phyloP scores from a whole-genome alignment of 1,140 invertebrate genomes.

The Drosophila trapezifrons region DNA sequence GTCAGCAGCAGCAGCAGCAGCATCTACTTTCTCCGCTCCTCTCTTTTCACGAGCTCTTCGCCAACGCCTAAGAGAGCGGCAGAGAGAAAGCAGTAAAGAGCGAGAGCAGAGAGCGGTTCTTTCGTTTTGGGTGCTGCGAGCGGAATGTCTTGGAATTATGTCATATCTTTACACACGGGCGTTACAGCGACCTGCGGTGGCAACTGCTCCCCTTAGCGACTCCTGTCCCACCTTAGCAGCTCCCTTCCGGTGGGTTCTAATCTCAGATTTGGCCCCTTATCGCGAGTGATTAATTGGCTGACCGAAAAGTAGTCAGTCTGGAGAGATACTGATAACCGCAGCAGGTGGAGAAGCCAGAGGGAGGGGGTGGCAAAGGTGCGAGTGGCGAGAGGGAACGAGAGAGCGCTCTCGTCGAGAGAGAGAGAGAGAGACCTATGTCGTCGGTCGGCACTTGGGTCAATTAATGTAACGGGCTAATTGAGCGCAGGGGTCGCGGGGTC shows the following conservation, averaged over 20 bases:
- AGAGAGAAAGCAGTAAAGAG: conserved; percentile 20
- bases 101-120: conserved; percentile 20
- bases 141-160: conserved; percentile 79
- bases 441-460: conserved; percentile 46
- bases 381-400: conserved; percentile 6
- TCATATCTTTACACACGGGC: conserved; percentile 70
- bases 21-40: conserved; percentile 24
- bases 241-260: conserved; percentile 14
- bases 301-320: conserved; percentile 31
- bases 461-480: conserved; percentile 63
- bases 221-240: neutral
- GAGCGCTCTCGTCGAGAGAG: neutral
- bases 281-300: conserved; percentile 64
- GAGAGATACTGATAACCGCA: conserved; percentile 57
- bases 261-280: conserved; percentile 48
- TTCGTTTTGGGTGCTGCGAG: conserved; percentile 52
- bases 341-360: conserved; percentile 33
- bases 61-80: conserved; percentile 14
- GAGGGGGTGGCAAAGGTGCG: neutral
- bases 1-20: conserved; percentile 10
- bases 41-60: conserved; percentile 32
- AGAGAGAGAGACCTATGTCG: neutral
- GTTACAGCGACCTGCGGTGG: conserved; percentile 53
- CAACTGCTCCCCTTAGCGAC: neutral
- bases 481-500: conserved; percentile 41